Evolutionary conservation across 2,113 vertebrate species (phyloP), one percentile per base, ranked within the genome.

Genomic region (Copsychus sechellarum): DNA sequence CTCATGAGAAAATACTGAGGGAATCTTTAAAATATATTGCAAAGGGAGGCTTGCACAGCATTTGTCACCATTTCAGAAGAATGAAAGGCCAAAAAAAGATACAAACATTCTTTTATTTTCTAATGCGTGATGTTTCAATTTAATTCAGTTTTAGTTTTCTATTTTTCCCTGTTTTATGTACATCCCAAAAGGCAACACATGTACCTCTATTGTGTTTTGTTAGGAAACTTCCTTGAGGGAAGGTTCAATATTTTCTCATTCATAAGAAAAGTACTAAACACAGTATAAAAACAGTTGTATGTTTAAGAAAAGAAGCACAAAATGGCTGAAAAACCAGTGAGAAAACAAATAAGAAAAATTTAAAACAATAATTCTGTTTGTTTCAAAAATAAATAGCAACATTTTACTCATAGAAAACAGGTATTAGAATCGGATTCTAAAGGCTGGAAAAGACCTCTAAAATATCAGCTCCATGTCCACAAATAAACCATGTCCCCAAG

Each of bases 131-230:
- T 51, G 11, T 66, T 87, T 89, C 36, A 50, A 26, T 28, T 67
- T 53, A 64, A 47, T 73, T 74, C 8, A 28, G 8, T 28, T 82
- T 58, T 69, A 40, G 1, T 67, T 60, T 88, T 86, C 15, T 34
- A 2, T n/a, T 77, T 65, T 83, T 43, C 42, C 12, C 23, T 67
- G 7, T 56, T 78, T 61, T 60, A 12, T 24, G 19, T 36, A n/a
- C 0, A 4, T 42, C 53, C 43, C 5, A 8, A 19, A 57, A 11
- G 23, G 25, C 18, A 86, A 58, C 14, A 51, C 0, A 0, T n/a
- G 2, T 67, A 8, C 12, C 34, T 82, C 25, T 42, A 4, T 12
- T 38, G 14, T 51, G 7, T 12, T 88, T 57, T 58, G 3, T 56
- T 42, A 51, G 26, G 60, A 81, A 69, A 45, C 34, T 58, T 83